Evolutionary conservation across 2,888 invertebrate genomes (phyloP).

Genomic region (Junonia oenone): DNA sequence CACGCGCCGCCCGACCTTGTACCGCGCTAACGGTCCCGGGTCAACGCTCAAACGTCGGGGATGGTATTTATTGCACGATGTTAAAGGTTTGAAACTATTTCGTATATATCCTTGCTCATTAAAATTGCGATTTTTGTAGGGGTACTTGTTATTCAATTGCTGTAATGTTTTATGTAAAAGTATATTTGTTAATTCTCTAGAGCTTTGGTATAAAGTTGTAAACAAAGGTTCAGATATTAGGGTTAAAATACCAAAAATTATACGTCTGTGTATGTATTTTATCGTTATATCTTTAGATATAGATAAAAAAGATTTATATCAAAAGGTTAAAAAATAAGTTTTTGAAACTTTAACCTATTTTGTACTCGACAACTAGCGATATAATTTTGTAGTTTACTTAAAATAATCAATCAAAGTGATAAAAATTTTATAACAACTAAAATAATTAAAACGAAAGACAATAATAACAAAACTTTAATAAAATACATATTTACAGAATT

Average conservation of each 20-base stretch:
- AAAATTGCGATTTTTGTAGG: background rate
- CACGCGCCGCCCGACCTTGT: background rate
- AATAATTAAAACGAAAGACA: background rate
- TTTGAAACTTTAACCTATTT: too few relatives aligned
- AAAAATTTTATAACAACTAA: background rate
- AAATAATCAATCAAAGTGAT: background rate
- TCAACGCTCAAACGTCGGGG: background rate
- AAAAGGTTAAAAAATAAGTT: too few relatives aligned
- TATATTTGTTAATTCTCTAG: too few relatives aligned
- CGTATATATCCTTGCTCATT: background rate
- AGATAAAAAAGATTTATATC: too few relatives aligned
- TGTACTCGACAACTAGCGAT: too few relatives aligned
- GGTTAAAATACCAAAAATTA: too few relatives aligned
- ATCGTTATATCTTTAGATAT: too few relatives aligned
- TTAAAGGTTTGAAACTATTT: background rate
- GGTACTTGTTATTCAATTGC: background rate
- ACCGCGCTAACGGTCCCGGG: background rate
- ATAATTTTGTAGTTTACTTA: too few relatives aligned
- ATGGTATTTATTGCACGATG: background rate
- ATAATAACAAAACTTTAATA: background rate
- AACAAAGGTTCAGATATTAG: too few relatives aligned
- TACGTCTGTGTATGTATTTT: too few relatives aligned
- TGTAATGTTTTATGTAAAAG: background rate
- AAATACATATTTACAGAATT: background rate
- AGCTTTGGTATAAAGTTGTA: too few relatives aligned